Evolutionary conservation across 1,140 invertebrate genomes (phyloP).

Genomic region (Apis mellifera): DNA sequence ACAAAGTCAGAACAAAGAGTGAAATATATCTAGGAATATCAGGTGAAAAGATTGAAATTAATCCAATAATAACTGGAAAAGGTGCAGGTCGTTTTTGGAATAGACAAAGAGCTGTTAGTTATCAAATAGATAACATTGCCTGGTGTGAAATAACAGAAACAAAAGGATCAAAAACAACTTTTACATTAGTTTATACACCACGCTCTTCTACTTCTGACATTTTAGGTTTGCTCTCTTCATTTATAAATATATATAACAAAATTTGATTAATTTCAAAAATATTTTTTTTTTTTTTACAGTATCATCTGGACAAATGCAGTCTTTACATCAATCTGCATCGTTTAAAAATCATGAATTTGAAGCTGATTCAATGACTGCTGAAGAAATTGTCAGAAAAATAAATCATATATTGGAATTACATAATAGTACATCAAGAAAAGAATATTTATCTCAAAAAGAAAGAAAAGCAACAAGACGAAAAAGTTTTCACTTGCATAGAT

Average conservation of each 20-base stretch:
- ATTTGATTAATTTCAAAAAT: not conserved
- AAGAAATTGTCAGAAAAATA: slow-evolving; percentile 93
- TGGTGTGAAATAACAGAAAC: slow-evolving; percentile 91
- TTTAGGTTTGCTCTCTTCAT: slow-evolving; percentile 68
- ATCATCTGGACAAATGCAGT: slow-evolving; percentile 73
- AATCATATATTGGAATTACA: slow-evolving; percentile 93
- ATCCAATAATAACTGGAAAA: slow-evolving; percentile 88
- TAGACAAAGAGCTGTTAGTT: slow-evolving; percentile 86
- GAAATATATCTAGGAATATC: slow-evolving; percentile 94
- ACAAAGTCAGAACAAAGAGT: slow-evolving; percentile 90
- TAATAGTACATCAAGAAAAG: slow-evolving; percentile 88
- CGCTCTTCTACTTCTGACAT: slow-evolving; percentile 73
- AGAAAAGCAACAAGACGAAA: slow-evolving; percentile 84
- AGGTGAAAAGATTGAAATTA: slow-evolving; percentile 95
- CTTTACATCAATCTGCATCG: slow-evolving; percentile 81
- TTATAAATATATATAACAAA: not conserved
- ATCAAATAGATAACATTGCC: slow-evolving; percentile 92
- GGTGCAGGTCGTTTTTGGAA: slow-evolving; percentile 87
- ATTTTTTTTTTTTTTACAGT: slow-evolving; percentile 65
- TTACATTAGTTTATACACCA: slow-evolving; percentile 84
- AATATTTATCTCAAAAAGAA: slow-evolving; percentile 86
- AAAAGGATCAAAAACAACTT: slow-evolving; percentile 84
- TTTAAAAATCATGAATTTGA: slow-evolving; percentile 95
- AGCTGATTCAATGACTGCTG: slow-evolving; percentile 87
- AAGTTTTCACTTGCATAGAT: slow-evolving; percentile 82